Evolutionary conservation across 2,113 vertebrate species (phyloP), one percentile per base, ranked within the genome.

Genomic region (Pluvialis apricaria): DNA sequence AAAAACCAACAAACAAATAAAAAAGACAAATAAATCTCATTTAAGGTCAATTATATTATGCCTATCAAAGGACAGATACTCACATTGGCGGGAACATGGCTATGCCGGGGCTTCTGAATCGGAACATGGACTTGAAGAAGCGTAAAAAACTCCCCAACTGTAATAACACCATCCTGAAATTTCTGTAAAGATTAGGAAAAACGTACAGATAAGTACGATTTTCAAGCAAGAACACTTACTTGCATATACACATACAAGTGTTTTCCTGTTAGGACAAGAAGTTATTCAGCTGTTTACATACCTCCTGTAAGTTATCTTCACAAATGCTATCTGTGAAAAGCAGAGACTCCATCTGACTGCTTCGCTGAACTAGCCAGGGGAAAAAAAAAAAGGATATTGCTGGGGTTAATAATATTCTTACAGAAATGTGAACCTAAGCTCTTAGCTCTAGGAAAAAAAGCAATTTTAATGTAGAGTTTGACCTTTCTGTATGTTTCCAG

Each of bases 61-160:
- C 5, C 9, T 11, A 6, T 49, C 18, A 34, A 22, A 38, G 70
- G 55, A 10, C 16, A 45, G 57, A 54, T 7, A 98, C 98, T 95
- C 98, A 99, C 99, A 75, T 83, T 98, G 58, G 94, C 97, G 94
- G 99, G 98, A 62, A 99, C 96, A 19, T 98, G 96, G 90, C 99
- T 99, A 52, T 98, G 98, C 42, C 99, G 97, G 62, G 99, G 98
- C 94, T 98, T 99, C 90, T 99, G 99, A 95, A 99, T 99, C 28
- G 98, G 97, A 94, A 99, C 97, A 20, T 99, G 98, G 42, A 99
- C 98, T 87, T 98, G 97, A 79, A 99, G 98, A 89, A 99, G 98
- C 12, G 98, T 98, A n/a, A 99, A 98, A 94, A 99, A 99, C 95
- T 99, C 99, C 17, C 97, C 97, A 65, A 99, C 97, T 4, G 99